Evolutionary conservation across 2,888 invertebrate genomes (phyloP).

Genomic region (Cenopis cana): DNA sequence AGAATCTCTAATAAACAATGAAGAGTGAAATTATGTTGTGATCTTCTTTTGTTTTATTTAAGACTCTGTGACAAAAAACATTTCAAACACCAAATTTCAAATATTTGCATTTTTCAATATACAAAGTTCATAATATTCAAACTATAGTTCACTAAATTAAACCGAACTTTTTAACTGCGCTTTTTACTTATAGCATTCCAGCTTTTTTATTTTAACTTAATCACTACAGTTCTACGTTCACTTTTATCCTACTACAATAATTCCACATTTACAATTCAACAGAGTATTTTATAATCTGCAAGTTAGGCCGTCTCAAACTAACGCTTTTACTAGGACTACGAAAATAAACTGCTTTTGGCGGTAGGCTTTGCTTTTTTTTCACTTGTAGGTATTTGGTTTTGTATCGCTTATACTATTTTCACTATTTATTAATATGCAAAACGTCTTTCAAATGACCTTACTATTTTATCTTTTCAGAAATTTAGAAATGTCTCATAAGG

Average conservation of each 20-base stretch:
- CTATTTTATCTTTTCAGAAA: not conserved
- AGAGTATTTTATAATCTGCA: constrained; percentile 4
- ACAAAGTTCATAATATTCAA: not conserved
- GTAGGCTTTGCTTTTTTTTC: constrained; percentile 40
- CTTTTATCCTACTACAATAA: constrained; percentile 28
- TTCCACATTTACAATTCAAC: constrained; percentile 48
- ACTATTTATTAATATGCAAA: constrained; percentile 52
- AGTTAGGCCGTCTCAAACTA: constrained; percentile 28
- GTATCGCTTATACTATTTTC: constrained; percentile 44
- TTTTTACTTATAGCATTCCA: constrained; percentile 39
- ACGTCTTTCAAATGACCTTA: constrained; percentile 10
- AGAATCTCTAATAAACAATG: constrained; percentile 16
- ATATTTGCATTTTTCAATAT: not conserved
- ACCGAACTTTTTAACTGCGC: constrained; percentile 1
- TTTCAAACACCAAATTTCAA: not conserved
- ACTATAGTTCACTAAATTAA: not conserved
- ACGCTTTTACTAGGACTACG: constrained; percentile 19
- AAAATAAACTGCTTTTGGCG: constrained; percentile 30
- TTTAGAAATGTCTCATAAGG: not conserved
- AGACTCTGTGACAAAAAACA: not conserved
- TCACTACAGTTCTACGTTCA: constrained; percentile 7
- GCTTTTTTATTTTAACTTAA: constrained; percentile 37
- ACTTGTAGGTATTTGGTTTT: constrained; percentile 32
- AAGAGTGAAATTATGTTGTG: not conserved
- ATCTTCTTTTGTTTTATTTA: constrained; percentile 10